Evolutionary conservation across 2,113 vertebrate genomes (phyloP).

Genomic region (Psettodes erumei): DNA sequence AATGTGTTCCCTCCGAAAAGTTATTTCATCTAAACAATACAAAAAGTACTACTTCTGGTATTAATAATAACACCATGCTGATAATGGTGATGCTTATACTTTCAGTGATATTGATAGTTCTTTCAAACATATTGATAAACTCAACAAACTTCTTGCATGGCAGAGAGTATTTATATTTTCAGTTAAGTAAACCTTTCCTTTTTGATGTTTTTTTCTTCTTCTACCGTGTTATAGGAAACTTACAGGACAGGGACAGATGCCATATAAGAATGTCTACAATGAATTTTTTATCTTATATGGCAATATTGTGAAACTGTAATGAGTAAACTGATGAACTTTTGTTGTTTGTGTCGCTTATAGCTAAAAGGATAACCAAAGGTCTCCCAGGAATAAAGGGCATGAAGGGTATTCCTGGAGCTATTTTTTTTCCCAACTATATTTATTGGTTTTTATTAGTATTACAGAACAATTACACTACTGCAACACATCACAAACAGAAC

Average conservation of each 20-base stretch:
- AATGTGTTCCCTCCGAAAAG: not conserved
- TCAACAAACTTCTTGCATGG: not conserved
- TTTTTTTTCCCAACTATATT: too few species aligned
- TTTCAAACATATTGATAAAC: not conserved
- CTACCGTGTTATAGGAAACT: not conserved
- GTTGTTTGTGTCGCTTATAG: conserved; percentile 28
- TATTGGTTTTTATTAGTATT: too few species aligned
- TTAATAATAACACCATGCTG: not conserved
- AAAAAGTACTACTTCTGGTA: not conserved
- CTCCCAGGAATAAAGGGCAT: conserved; percentile 65
- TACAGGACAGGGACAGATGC: not conserved
- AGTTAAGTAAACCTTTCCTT: not conserved
- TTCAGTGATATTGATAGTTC: not conserved
- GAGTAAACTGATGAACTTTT: not conserved
- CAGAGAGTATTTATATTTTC: not conserved
- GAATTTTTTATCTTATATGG: not conserved
- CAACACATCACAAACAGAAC: too few species aligned
- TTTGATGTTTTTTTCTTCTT: not conserved
- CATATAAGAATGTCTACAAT: not conserved
- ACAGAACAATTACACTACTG: too few species aligned
- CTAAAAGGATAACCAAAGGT: conserved; percentile 53
- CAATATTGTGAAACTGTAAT: not conserved
- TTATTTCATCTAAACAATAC: not conserved
- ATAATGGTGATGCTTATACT: too few species aligned
- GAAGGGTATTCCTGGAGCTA: conserved; percentile 51